phyloP scores from a whole-genome alignment of 2,113 vertebrate species.

The Phrynocephalus versicolor region DNA sequence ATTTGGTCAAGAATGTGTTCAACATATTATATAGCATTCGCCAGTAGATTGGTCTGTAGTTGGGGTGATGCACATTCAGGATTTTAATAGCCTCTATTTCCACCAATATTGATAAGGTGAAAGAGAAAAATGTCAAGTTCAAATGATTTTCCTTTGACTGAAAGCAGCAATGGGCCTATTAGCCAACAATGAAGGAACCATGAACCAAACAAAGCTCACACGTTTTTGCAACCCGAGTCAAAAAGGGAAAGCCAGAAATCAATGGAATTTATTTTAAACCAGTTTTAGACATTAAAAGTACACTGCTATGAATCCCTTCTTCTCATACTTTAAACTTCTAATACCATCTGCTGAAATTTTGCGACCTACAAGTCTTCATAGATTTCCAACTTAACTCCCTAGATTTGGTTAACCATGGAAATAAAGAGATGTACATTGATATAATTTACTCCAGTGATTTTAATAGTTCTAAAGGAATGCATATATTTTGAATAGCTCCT shows the following conservation, averaged over 20 bases:
- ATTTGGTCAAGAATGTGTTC: not conserved
- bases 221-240: not conserved
- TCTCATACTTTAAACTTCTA: too few relatives aligned
- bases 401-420: not conserved
- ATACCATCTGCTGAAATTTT: not conserved
- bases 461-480: not conserved
- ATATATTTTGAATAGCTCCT: not conserved
- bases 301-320: not conserved
- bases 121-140: conserved; percentile 10
- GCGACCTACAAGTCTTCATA: not conserved
- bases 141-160: conserved; percentile 21
- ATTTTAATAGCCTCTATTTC: conserved; percentile 16
- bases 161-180: not conserved
- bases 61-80: not conserved
- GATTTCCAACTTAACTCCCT: not conserved
- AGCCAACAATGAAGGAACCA: not conserved
- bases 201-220: not conserved
- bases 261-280: not conserved
- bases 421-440: not conserved
- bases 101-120: conserved; percentile 15
- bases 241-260: not conserved
- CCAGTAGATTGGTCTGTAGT: not conserved
- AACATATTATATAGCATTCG: not conserved
- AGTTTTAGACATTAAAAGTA: not conserved
- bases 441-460: not conserved